Evolutionary conservation across 2,113 vertebrate genomes (phyloP).

Genomic region (Athene noctua): DNA sequence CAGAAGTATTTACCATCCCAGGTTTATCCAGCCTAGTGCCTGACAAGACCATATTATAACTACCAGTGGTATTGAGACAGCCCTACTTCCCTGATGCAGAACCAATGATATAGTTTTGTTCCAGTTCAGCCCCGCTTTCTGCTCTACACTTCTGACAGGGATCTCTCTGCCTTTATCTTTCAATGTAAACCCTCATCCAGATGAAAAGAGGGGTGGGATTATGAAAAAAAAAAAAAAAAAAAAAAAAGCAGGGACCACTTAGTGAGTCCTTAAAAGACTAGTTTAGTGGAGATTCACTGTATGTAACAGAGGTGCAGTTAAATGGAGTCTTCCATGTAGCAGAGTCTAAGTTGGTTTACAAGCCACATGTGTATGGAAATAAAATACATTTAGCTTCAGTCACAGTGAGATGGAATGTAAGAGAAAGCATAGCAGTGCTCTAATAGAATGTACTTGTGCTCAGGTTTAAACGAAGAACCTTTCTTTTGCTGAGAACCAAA

Average conservation of each 20-base stretch:
- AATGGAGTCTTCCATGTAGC: neutral
- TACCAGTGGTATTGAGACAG: neutral
- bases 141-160: neutral
- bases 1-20: neutral
- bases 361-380: neutral
- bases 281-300: neutral
- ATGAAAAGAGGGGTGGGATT: neutral
- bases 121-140: neutral
- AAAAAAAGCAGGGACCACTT: neutral
- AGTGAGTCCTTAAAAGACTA: neutral
- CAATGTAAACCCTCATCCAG: neutral
- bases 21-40: neutral
- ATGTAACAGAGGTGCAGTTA: neutral
- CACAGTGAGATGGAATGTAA: neutral
- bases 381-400: neutral
- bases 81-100: neutral
- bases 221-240: neutral
- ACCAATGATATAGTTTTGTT: neutral
- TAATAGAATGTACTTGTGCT: neutral
- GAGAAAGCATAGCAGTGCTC: neutral
- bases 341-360: neutral
- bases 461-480: neutral
- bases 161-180: neutral
- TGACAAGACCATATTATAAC: neutral
- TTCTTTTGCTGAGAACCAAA: neutral